Evolutionary conservation across 2,797 vertebrate species (phyloP), one percentile per base, ranked within the genome.

Genomic region (Dendrocincla tyrannina): DNA sequence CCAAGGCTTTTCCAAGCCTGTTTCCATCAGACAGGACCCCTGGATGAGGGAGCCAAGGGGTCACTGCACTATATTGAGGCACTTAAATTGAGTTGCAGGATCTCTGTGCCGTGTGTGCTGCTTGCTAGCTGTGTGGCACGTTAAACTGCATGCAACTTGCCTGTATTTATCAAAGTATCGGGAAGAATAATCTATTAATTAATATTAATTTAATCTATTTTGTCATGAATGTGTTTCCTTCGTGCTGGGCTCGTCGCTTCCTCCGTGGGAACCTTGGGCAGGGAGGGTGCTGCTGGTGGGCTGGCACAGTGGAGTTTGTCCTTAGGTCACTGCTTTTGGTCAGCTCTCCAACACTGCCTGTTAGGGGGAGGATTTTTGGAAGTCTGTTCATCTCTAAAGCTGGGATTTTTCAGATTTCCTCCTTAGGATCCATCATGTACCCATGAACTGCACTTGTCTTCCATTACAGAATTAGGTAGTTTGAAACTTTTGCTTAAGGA

Each of bases 211-310:
- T 46, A 46, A 46, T 46, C 44, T 20, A 22, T 42, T 62, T 59
- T 63, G 7, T 15, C 28, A 20, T 5, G 18, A 28, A 33, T 0
- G 0, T 15, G 9, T 33, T 53, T 13, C 33, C 5, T 0, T 59
- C 37, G 10, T 33, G 28, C 5, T 47, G 56, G 76, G 19, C 55
- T 72, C 33, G 14, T 39, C n/a, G 52, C 33, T 32, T 41, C 85
- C 33, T 67, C 32, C 58, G 17, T 28, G 6, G 58, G 53, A 47
- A 3, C 7, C 41, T 53, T 25, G 52, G 42, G 27, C 32, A 46
- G 28, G 35, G 66, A 87, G n/a, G 44, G 20, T 86, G 47, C 55
- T 79, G 59, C 49, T 30, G 17, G 46, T 2, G 3, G n/a, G 9
- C 14, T 16, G 62, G 8, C 63, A 35, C 10, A 0, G 35, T 50